Percentiles rank a stretch among this genome's conserved stretches.
These are phyloP conservation scores for Knipowitschia caucasica DNA, from an alignment of 2,797 vertebrate species.

Conservation along the genomic window DNA sequence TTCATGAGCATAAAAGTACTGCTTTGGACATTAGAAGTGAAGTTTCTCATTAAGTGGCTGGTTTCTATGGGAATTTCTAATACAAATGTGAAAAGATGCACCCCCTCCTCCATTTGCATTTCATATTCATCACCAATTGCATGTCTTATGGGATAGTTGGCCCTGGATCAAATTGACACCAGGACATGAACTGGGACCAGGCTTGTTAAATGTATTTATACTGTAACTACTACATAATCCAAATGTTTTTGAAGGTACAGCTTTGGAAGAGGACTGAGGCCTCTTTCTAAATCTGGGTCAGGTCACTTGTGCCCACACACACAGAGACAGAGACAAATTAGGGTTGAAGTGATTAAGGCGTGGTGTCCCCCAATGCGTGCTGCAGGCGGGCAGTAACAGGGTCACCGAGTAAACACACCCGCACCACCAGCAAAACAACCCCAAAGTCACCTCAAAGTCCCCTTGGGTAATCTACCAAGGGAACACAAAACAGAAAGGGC, in stretches of 20 bases:
- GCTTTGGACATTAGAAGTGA: too few relatives aligned
- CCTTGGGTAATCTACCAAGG: slow-evolving; percentile 36
- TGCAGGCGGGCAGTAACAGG: slow-evolving; percentile 30
- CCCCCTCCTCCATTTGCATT: too few relatives aligned
- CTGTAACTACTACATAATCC: too few relatives aligned
- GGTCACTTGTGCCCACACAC: slow-evolving; percentile 15
- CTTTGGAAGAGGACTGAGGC: slow-evolving; percentile 8
- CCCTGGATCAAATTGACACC: too few relatives aligned
- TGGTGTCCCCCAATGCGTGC: slow-evolving; percentile 47
- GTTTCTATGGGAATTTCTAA: too few relatives aligned
- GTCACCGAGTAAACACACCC: slow-evolving; percentile 37
- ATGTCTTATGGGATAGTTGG: too few relatives aligned
- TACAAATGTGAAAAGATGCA: too few relatives aligned
- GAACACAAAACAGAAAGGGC: slow-evolving; percentile 9
- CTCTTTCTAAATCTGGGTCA: slow-evolving; percentile 20
- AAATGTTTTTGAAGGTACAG: slow-evolving; percentile 6
- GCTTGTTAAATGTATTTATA: not conserved
- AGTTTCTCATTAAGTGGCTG: too few relatives aligned
- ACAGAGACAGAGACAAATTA: slow-evolving; percentile 35
- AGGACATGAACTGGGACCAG: not conserved
- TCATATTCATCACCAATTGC: too few relatives aligned
- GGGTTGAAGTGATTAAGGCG: slow-evolving; percentile 47
- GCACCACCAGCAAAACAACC: slow-evolving; percentile 12
- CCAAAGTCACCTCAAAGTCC: slow-evolving; percentile 21
- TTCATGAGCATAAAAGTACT: too few relatives aligned